Evolutionary conservation across 2,888 invertebrate species (phyloP).

Genomic region (Catocala sponsa): DNA sequence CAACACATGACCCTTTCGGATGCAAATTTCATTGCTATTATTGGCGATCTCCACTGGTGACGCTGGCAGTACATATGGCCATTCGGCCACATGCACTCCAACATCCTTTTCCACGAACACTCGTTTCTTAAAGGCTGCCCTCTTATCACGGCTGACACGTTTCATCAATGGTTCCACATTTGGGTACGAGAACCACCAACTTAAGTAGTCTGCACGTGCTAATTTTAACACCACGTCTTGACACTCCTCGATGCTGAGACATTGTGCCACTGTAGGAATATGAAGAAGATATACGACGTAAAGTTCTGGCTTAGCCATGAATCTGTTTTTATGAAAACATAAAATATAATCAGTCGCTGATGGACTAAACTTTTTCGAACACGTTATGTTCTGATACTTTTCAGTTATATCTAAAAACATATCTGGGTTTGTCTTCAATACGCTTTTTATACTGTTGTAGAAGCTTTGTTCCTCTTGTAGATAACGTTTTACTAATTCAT

Average conservation of each 20-base stretch:
- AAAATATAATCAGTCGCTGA: conserved; percentile 60
- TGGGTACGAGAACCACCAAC: conserved; percentile 61
- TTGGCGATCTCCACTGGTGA: conserved; percentile 11
- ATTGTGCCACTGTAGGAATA: conserved; percentile 56
- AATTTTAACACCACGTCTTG: conserved; percentile 59
- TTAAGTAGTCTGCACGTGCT: conserved; percentile 62
- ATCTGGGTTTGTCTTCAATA: conserved; percentile 60
- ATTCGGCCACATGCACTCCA: conserved; percentile 50
- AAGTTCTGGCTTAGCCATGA: conserved; percentile 61
- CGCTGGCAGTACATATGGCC: conserved; percentile 56
- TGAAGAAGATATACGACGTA: conserved; percentile 62
- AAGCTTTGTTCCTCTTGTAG: conserved; percentile 44
- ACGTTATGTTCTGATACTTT: conserved; percentile 52
- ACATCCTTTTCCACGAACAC: conserved; percentile 64
- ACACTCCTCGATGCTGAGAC: conserved; percentile 60
- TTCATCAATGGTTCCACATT: conserved; percentile 66
- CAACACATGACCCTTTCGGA: not conserved
- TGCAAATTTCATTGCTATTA: not conserved
- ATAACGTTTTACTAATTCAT: conserved; percentile 46
- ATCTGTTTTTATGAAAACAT: conserved; percentile 57
- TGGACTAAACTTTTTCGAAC: conserved; percentile 48
- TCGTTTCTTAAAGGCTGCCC: conserved; percentile 58
- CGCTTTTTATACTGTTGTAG: conserved; percentile 55
- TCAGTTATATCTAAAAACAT: conserved; percentile 64
- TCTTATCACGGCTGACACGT: conserved; percentile 52